Conservation (phyloP, 2,113 vertebrate species). For the Aythya baeri region DNA sequence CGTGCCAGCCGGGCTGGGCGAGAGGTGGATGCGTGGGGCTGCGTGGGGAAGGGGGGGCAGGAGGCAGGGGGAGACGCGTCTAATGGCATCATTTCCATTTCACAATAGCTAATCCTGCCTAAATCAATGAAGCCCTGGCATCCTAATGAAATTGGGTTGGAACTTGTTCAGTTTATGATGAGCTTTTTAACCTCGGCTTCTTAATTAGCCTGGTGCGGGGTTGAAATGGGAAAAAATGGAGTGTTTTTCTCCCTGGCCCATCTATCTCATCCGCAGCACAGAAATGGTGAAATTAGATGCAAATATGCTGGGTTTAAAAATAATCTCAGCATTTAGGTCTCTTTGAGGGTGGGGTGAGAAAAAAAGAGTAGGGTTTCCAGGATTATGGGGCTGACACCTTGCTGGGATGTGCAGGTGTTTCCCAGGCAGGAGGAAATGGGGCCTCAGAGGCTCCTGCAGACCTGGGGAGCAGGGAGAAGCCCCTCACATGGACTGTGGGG, state of each 20-base stretch:
- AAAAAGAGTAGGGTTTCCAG: not conserved
- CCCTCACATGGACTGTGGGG: not conserved
- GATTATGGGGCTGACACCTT: not conserved
- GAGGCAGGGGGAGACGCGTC: not conserved
- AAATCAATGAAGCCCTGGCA: constrained; percentile 4
- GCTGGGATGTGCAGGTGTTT: not conserved
- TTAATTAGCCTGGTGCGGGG: constrained; percentile 53
- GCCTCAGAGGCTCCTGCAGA: not conserved
- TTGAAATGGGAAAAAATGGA: constrained; percentile 35
- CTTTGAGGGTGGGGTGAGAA: not conserved
- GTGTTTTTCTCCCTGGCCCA: not conserved
- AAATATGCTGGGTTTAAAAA: constrained; percentile 49
- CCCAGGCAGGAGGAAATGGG: not conserved
- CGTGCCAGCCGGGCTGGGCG: not conserved
- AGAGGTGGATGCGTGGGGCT: not conserved
- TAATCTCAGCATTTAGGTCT: not conserved
- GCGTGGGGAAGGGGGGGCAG: not conserved
- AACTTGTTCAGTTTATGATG: constrained; percentile 66
- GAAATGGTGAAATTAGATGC: constrained; percentile 38
- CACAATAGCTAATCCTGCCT: constrained; percentile 66
- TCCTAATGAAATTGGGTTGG: constrained; percentile 43
- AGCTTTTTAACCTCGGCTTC: constrained; percentile 66
- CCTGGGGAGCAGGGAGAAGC: not conserved
- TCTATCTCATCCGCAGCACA: not conserved
- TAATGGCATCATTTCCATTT: constrained; percentile 49